Evolutionary conservation across 1,140 invertebrate genomes (phyloP), one percentile per base, ranked within the genome.

Genomic region (Bombus turneri): DNA sequence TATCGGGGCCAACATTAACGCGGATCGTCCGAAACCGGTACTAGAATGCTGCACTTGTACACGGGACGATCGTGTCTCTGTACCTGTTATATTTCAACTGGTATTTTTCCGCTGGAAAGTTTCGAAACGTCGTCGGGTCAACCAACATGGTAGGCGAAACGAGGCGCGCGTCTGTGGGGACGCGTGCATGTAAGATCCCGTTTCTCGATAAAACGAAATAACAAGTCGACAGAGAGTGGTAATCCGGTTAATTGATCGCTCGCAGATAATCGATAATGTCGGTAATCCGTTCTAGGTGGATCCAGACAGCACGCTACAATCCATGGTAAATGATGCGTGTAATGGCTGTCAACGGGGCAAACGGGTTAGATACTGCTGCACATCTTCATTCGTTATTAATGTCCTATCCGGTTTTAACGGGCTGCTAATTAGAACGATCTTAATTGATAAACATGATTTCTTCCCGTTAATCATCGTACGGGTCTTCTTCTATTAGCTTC

Each of bases 261-360:
- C 68, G 62, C 87, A 91, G 91, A 93, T 92, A 93, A 93, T 92
- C 91, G 91, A 92, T 93, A 93, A 92, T 92, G 91, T 93, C 91
- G 91, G 91, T 91, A 88, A 92, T 92, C 88, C 87, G 87, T 93
- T 93, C 87, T 86, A 91, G 86, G 87, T 92, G 91, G 88, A 88
- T 84, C 90, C 90, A 74, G 79, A 71, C 82, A 79, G 80, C 74
- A 66, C 68, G 71, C 66, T 73, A 88, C 88, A 87, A 92, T 92
- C 90, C 73, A 75, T 74, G 85, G 85, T 92, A 92, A 93, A 93
- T 92, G 92, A 93, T 90, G 92, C 92, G 91, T 92, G 91, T 91
- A 91, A 89, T 86, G 77, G 86, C 88, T 86, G 88, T 91, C 90
- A 88, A 85, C 74, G 85, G 66, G 15, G 53, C 59, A 53, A 64